Evolutionary conservation across 2,888 invertebrate species (phyloP), one percentile per base, ranked within the genome.

Genomic region (Drosophila gaucha): DNA sequence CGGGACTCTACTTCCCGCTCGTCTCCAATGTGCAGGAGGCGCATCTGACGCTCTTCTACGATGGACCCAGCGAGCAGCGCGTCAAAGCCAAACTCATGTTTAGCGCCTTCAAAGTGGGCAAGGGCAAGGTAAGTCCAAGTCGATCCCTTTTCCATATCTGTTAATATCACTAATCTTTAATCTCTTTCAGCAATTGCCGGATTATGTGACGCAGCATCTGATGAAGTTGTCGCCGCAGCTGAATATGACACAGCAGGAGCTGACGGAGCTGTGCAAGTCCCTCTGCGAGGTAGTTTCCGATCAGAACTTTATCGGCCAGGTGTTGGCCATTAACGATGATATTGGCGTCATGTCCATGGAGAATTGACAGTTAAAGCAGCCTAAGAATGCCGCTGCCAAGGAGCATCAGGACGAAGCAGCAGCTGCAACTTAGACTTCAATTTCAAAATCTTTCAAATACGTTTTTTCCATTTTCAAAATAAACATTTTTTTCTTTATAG

Each of bases 1-100:
- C 97, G 47, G 97, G 97, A 20, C 92, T 98, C 62, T 97, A 97
- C 92, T 97, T 97, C 91, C 95, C 96, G 39, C 93, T 97, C 31
- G 93, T 97, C 51, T 93, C 94, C 73, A 92, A 89, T 86, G 90
- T 87, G 87, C 92, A 86, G 72, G 95, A 95, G 67, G 92, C 94
- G 1, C 92, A 94, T 78, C 95, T 97, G 89, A 97, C 96, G 0
- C 93, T 97, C 68, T 97, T 97, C 92, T 95, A 95, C 90, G 95
- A 95, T 89, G 92, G 91, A 2, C 88, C 90, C 28, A 94, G 93
- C 80, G 94, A 94, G 51, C 93, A 93, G 65, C 94, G 94, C 60
- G 95, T 95, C 80, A 94, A 95, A 87, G 93, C 94, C 59, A 97
- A 97, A 91, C 93, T 96, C 90, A 95, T 95, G 88, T 96, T 97